Percentiles rank a stretch among this genome's conserved stretches.
phyloP scores from a whole-genome alignment of 2,888 invertebrate genomes.

The Luffia ferchaultella region DNA sequence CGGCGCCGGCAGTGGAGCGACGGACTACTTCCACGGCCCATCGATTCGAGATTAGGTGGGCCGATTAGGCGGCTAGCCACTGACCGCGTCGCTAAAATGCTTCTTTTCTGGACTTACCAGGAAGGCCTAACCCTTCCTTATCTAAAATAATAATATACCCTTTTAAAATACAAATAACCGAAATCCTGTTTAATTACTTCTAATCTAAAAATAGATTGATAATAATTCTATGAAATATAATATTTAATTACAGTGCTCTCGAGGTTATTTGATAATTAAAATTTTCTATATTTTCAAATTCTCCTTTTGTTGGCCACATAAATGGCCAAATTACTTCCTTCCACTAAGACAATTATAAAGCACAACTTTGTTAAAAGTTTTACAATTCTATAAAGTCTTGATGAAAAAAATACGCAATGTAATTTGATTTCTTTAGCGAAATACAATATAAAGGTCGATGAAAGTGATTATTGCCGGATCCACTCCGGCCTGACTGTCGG shows the following conservation, averaged over 20 bases:
- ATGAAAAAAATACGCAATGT: background rate
- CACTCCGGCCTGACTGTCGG: background rate
- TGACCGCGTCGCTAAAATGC: constrained; percentile 18
- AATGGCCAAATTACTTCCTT: background rate
- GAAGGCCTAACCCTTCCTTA: too few relatives aligned
- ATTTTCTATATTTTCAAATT: background rate
- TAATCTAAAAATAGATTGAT: too few relatives aligned
- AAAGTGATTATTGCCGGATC: background rate
- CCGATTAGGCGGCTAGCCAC: constrained; percentile 28
- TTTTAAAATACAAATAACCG: too few relatives aligned
- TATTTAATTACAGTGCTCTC: too few relatives aligned
- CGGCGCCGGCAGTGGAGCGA: background rate
- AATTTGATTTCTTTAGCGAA: background rate
- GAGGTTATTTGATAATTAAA: too few relatives aligned
- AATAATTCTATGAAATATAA: too few relatives aligned
- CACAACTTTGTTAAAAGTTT: background rate
- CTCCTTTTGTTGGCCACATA: background rate
- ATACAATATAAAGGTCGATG: background rate
- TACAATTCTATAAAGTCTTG: background rate
- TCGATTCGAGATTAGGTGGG: constrained; percentile 43
- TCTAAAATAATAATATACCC: too few relatives aligned
- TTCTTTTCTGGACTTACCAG: background rate
- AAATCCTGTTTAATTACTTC: too few relatives aligned
- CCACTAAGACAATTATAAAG: background rate
- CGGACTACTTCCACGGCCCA: constrained; percentile 24